Evolutionary conservation across 1,140 invertebrate species (phyloP).

Genomic region (Drosophila micromelanica): DNA sequence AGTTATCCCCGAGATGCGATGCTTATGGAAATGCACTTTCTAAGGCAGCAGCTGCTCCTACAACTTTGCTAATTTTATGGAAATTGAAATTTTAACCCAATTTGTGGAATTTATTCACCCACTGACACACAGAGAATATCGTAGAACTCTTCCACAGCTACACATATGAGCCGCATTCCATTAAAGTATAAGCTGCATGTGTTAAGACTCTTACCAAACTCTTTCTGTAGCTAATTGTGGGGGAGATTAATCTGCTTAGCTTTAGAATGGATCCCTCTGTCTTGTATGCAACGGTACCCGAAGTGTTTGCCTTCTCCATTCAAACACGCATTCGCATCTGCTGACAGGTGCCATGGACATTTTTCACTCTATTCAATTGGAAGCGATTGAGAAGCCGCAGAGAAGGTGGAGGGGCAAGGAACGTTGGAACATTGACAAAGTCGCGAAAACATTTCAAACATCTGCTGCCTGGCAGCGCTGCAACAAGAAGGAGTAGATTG

Average conservation of each 20-base stretch:
- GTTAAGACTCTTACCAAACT: neutral
- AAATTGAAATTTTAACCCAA: constrained; percentile 65
- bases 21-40: constrained; percentile 75
- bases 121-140: constrained; percentile 21
- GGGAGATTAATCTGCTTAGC: constrained; percentile 48
- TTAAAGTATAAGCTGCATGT: neutral
- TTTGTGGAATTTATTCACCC: constrained; percentile 44
- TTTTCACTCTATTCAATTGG: constrained; percentile 60
- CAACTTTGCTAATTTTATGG: constrained; percentile 44
- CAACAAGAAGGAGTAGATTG: constrained; percentile 47
- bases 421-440: constrained; percentile 59
- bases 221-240: constrained; percentile 25
- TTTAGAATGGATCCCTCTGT: constrained; percentile 20
- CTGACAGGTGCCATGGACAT: constrained; percentile 71
- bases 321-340: constrained; percentile 43
- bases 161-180: constrained; percentile 5
- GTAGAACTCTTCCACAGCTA: neutral
- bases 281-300: constrained; percentile 46
- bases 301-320: constrained; percentile 28
- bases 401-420: constrained; percentile 24
- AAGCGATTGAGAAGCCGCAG: constrained; percentile 11
- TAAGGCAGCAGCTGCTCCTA: constrained; percentile 28
- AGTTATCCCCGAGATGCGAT: constrained; percentile 18
- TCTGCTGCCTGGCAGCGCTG: constrained; percentile 58
- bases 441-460: constrained; percentile 71